Evolutionary conservation across 2,113 vertebrate genomes (phyloP).

Genomic region (Guaruba guarouba): DNA sequence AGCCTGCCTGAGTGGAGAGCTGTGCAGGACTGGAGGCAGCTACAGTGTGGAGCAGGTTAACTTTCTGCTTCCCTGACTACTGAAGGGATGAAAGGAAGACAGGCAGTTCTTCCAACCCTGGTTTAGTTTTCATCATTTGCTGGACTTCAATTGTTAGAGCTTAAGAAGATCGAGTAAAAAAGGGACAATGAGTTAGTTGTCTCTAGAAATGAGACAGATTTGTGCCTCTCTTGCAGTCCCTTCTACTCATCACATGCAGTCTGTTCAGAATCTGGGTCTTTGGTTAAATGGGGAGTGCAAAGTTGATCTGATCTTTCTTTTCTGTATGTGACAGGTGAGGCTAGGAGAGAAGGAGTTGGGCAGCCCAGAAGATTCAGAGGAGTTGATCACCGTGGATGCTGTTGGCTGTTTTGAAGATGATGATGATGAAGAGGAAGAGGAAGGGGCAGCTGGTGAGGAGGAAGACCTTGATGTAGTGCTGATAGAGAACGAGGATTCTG

Average conservation of each 20-base stretch:
- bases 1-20: not conserved
- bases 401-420: conserved; percentile 85
- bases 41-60: not conserved
- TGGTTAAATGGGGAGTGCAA: not conserved
- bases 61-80: not conserved
- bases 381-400: conserved; percentile 88
- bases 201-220: not conserved
- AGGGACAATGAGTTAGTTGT: not conserved
- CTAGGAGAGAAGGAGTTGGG: conserved; percentile 75
- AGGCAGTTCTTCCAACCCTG: not conserved
- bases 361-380: conserved; percentile 80
- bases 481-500: conserved; percentile 46
- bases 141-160: not conserved
- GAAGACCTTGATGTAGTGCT: conserved; percentile 47
- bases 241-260: not conserved
- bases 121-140: not conserved
- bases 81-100: not conserved
- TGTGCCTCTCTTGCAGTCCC: not conserved
- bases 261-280: not conserved
- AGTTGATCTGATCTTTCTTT: not conserved
- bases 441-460: conserved; percentile 71
- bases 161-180: not conserved
- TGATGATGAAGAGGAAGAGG: conserved; percentile 79
- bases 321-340: conserved; percentile 62
- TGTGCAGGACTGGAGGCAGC: not conserved